phyloP scores from a whole-genome alignment of 2,888 invertebrate species.

The Caenorhabditis japonica region DNA sequence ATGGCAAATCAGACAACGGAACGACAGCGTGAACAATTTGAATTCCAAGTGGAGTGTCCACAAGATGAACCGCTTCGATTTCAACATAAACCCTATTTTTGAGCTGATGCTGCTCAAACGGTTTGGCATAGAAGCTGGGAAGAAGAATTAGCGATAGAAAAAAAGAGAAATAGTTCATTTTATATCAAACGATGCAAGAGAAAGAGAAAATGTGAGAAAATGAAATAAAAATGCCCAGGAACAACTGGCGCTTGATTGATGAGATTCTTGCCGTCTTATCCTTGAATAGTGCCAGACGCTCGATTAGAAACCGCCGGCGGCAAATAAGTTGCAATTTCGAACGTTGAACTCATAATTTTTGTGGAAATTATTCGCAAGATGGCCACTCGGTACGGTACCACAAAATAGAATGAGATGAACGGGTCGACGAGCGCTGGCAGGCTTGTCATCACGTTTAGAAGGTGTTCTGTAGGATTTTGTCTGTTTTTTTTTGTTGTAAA shows the following conservation, averaged over 20 bases:
- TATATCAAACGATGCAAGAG: too few species aligned
- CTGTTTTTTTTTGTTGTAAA: too few species aligned
- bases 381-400: constrained; percentile 32
- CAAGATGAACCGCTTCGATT: constrained; percentile 42
- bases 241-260: too few species aligned
- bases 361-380: constrained; percentile 1
- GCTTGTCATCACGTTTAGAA: constrained; percentile 38
- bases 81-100: constrained; percentile 20
- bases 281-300: constrained; percentile 20
- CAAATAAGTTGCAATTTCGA: constrained; percentile 24
- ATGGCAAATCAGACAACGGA: constrained; percentile 11
- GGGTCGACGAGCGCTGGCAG: constrained; percentile 34
- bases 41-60: constrained; percentile 28
- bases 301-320: constrained; percentile 20
- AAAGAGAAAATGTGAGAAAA: too few species aligned
- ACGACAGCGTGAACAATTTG: constrained; percentile 49
- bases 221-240: too few species aligned
- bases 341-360: constrained; percentile 24
- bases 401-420: constrained; percentile 33
- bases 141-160: too few species aligned
- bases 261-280: neutral
- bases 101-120: constrained; percentile 25
- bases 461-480: constrained; percentile 26
- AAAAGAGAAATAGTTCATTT: too few species aligned
- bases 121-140: neutral